Evolutionary conservation across 2,888 invertebrate species (phyloP).

Genomic region (Capitulum mitella): DNA sequence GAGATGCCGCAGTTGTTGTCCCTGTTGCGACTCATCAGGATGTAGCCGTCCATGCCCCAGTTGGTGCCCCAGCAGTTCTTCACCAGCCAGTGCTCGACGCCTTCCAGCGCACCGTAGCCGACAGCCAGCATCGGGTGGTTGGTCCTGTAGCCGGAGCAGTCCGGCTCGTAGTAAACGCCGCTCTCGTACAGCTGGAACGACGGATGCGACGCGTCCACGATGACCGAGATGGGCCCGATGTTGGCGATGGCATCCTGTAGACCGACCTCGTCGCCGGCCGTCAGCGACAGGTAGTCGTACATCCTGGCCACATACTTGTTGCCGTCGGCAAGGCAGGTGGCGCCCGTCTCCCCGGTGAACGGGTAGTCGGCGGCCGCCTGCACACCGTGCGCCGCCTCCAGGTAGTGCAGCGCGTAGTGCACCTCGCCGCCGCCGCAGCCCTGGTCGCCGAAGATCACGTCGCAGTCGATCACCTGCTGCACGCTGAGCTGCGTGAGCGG

Average conservation of each 20-base stretch:
- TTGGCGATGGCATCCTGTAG: conserved; percentile 71
- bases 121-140: conserved; percentile 81
- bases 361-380: conserved; percentile 77
- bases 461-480: conserved; percentile 87
- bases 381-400: conserved; percentile 71
- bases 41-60: conserved; percentile 83
- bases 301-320: conserved; percentile 66
- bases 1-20: conserved; percentile 83
- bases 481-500: conserved; percentile 73
- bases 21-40: conserved; percentile 76
- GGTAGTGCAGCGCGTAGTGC: conserved; percentile 76
- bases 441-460: conserved; percentile 70
- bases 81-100: conserved; percentile 71
- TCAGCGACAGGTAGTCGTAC: conserved; percentile 70
- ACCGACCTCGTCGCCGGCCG: conserved; percentile 61
- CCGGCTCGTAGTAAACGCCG: conserved; percentile 53
- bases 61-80: conserved; percentile 74
- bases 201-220: conserved; percentile 77
- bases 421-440: conserved; percentile 80
- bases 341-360: conserved; percentile 63
- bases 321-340: conserved; percentile 45
- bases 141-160: conserved; percentile 59
- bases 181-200: conserved; percentile 73
- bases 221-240: conserved; percentile 74
- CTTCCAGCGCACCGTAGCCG: conserved; percentile 64